These are phyloP conservation scores for Entomobrya multifasciata DNA, from an alignment of 2,888 invertebrate species.

Conservation along the genomic window DNA sequence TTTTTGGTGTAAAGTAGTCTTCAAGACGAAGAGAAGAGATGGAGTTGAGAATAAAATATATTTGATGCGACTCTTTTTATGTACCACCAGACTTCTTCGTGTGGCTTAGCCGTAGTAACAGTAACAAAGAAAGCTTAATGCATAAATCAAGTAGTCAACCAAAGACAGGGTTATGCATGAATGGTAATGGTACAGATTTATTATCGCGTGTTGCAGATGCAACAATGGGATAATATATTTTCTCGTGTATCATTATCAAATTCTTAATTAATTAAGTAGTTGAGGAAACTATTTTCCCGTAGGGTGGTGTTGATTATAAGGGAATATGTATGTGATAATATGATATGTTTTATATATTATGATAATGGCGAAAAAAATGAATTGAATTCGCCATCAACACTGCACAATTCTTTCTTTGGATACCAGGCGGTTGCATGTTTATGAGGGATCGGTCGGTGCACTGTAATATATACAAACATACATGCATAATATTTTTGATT, in stretches of 20 bases:
- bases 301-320: not conserved
- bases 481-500: no score
- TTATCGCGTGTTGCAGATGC: not conserved
- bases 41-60: no score
- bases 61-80: not conserved
- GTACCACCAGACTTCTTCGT: not conserved
- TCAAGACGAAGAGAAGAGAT: no score
- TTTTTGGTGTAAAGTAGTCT: no score
- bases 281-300: not conserved
- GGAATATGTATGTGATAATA: not conserved
- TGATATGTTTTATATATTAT: no score
- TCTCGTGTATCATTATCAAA: not conserved
- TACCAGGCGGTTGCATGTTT: no score
- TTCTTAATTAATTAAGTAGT: conserved; percentile 14
- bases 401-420: no score
- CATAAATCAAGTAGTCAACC: conserved; percentile 18
- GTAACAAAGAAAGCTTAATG: not conserved
- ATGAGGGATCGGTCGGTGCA: no score
- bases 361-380: no score
- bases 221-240: not conserved
- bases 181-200: no score
- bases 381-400: no score
- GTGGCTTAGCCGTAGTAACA: not conserved
- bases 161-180: not conserved
- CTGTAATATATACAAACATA: no score